Evolutionary conservation across 2,797 vertebrate genomes (phyloP), one percentile per base, ranked within the genome.

Genomic region (Myotis daubentonii): DNA sequence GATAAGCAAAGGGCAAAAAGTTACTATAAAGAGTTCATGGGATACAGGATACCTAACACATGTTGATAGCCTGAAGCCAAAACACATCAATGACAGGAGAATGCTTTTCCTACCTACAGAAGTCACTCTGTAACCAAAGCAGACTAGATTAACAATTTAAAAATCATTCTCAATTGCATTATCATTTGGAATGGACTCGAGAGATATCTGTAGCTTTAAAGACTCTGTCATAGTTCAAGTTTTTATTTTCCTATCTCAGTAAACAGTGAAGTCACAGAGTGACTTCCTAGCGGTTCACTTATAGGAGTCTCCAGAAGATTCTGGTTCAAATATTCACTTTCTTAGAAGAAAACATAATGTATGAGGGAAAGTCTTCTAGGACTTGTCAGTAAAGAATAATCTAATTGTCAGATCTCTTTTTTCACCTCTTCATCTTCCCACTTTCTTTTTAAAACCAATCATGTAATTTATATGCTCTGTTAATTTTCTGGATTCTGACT

Each of bases 401-500:
- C 6, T 87, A 41, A 76, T 68, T 70, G 44, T 68, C 38, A 25
- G 23, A n/a, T 93, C 51, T 62, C 15, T 74, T 70, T 85, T 57
- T 60, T 72, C 22, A 55, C 33, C 44, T 55, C 23, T 78, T 60
- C 12, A 62, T 66, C 92, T 79, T 79, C 55, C 92, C 23, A 76
- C 12, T 55, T 76, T 44, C 8, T 80, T 72, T 94, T 86, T 8
- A 91, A 76, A 94, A 66, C 82, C 22, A 75, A 16, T 60, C n/a
- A 28, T 65, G 25, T 68, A 33, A 89, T 55, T 80, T 47, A 36
- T 23, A 60, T 87, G 85, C 8, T 92, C 19, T 70, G 5, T 75
- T 92, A 90, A 94, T 71, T 93, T 87, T 89, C 65, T 47, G 82
- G 19, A 79, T 93, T 92, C n/a, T 90, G n/a, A 95, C 81, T 44